A percentile compares a stretch with the other conserved stretches of the same genome.
These are phyloP conservation scores for Periplaneta americana DNA, from an alignment of 1,140 invertebrate genomes.

Conservation along the genomic window DNA sequence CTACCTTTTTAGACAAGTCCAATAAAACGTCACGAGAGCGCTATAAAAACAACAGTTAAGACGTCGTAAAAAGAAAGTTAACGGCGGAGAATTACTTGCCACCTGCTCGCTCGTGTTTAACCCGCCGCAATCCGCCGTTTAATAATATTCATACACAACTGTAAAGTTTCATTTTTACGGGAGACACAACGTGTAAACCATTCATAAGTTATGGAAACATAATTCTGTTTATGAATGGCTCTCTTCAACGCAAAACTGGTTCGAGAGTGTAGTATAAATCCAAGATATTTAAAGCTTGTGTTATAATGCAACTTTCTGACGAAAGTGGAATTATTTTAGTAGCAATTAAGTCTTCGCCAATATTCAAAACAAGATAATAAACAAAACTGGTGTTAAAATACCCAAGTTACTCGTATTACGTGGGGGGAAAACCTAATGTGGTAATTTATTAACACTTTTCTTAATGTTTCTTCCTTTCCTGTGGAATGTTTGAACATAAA, in stretches of 20 bases:
- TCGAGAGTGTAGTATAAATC: not conserved
- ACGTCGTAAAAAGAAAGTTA: not conserved
- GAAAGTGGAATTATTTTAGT: not conserved
- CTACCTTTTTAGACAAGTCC: no score
- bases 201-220: not conserved
- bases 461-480: no score
- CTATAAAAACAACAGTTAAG: not conserved
- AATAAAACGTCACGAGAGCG: not conserved
- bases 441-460: no score
- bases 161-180: not conserved
- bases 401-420: no score
- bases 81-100: not conserved
- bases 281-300: no score
- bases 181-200: not conserved
- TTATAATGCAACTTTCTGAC: not conserved
- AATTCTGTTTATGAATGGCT: not conserved
- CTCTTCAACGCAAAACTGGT: not conserved
- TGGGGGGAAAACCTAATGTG: no score
- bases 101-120: not conserved
- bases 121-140: not conserved
- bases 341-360: no score
- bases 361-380: no score
- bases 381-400: no score
- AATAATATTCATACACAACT: not conserved
- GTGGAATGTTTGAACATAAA: no score